Base-by-base conservation (phyloP, 2,888 invertebrate species). In the Eristalis pertinax region DNA sequence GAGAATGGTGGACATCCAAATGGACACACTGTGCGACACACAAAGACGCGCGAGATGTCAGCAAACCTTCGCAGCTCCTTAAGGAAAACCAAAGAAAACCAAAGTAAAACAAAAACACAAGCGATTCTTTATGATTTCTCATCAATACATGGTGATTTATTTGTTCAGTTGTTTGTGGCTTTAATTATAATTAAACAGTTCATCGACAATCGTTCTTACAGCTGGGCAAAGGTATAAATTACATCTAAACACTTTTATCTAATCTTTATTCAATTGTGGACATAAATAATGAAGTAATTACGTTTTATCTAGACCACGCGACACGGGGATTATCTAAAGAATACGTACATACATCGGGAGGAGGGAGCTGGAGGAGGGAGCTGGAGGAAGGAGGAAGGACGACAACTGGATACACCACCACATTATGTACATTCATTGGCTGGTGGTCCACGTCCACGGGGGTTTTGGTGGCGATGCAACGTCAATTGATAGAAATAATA, bases 171-270 rank as follows among this genome's bases (percentile, higher is more conserved):
- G 13, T 29, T 29, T n/a, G 10, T 41, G n/a, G 41, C 26, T n/a
- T 8, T 73, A 29, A 19, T 74, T 56, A 75, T 76, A 70, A 24
- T 58, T 60, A 65, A 70, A 62, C 67, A 72, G 69, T 82, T 50
- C 32, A 70, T 75, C n/a, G 43, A 50, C 19, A 50, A n/a, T 56
- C 19, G n/a, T n/a, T n/a, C 70, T 76, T 82, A 76, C 76, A 72
- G 22, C 77, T 83, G 65, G n/a, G n/a, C n/a, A 41, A 73, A 73
- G 63, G 67, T 77, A 83, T 83, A 77, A 77, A 73, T 70, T 76
- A 72, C 70, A 67, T 32, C 58, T 65, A 67, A 64, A 76, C 70
- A 60, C 50, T 24, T 67, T 73, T 77, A 32, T 58, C 67, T 73
- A 68, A 60, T 38, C 56, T 60, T 73, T 38, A 8, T 50, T 65